Evolutionary conservation across 2,113 vertebrate species (phyloP).

Genomic region (Antechinus flavipes): DNA sequence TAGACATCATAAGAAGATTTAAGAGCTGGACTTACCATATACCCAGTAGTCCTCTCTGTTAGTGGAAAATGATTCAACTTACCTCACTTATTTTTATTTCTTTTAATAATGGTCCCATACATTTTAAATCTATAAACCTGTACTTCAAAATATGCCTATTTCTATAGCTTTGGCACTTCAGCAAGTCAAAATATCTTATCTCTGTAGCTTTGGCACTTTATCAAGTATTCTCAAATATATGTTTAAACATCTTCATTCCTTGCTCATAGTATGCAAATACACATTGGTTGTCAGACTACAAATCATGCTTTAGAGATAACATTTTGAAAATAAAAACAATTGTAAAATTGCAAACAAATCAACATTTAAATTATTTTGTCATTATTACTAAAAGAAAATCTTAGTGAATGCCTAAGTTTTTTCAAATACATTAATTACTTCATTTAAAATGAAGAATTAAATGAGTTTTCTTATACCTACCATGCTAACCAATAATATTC

Average conservation of each 20-base stretch:
- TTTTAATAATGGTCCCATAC: neutral
- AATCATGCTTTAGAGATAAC: neutral
- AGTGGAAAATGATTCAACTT: neutral
- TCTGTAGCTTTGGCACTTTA: neutral
- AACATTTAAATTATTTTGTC: neutral
- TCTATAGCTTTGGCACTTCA: neutral
- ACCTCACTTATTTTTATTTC: neutral
- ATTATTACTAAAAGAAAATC: neutral
- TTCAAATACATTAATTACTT: neutral
- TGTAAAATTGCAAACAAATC: neutral
- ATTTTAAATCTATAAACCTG: neutral
- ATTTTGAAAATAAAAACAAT: conserved; percentile 16
- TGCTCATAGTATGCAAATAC: neutral
- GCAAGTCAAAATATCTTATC: neutral
- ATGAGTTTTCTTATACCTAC: neutral
- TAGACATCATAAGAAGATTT: conserved; percentile 24
- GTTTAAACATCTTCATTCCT: neutral
- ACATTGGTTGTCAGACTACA: neutral
- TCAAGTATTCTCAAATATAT: neutral
- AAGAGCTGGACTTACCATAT: conserved; percentile 14
- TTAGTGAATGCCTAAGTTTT: neutral
- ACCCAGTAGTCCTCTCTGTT: conserved; percentile 20
- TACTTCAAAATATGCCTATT: neutral
- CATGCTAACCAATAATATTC: neutral
- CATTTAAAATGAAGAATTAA: conserved; percentile 34